Evolutionary conservation across 2,113 vertebrate species (phyloP).

Genomic region (Pelvicachromis taeniatus): DNA sequence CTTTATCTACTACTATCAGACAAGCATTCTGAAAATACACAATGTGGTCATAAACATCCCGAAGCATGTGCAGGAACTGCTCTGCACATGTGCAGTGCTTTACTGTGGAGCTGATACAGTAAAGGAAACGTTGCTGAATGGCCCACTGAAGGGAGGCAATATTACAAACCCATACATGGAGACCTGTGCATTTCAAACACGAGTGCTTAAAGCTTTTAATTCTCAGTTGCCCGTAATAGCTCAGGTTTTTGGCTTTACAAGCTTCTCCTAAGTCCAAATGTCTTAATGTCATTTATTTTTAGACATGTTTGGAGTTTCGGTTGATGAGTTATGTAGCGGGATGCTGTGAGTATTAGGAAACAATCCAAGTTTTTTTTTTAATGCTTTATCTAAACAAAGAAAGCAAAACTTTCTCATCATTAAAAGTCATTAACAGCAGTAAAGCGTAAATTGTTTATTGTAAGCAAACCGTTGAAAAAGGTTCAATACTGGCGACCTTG

Average conservation of each 20-base stretch:
- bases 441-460: neutral
- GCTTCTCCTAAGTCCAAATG: neutral
- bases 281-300: neutral
- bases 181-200: neutral
- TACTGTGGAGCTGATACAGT: neutral
- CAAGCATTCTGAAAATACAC: neutral
- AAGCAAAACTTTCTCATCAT: neutral
- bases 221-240: neutral
- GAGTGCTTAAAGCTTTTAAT: neutral
- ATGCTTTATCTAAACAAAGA: neutral
- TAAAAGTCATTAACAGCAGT: neutral
- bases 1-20: neutral
- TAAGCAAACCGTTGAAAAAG: neutral
- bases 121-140: conserved; percentile 3
- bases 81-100: neutral
- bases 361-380: neutral
- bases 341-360: neutral
- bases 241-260: neutral
- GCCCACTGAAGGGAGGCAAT: neutral
- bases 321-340: neutral
- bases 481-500: neutral
- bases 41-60: neutral
- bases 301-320: neutral
- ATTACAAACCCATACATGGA: neutral
- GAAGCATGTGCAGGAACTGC: neutral